Percentiles rank a stretch among this genome's conserved stretches.
Conservation (phyloP, 2,113 vertebrate species). For the Arenaria interpres region DNA sequence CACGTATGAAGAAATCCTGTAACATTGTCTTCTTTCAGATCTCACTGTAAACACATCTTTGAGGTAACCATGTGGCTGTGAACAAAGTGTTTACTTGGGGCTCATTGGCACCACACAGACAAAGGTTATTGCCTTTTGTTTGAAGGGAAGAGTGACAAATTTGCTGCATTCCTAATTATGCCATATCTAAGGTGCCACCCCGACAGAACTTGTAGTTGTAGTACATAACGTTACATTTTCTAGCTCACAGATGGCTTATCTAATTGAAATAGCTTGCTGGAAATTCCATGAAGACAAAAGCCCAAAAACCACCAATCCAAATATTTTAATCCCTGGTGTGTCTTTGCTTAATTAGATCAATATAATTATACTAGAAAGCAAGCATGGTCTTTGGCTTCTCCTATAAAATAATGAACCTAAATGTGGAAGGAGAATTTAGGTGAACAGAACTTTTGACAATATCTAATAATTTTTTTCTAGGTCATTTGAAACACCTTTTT, state of each 20-base stretch:
- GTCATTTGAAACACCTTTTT: not conserved
- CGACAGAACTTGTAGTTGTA: not conserved
- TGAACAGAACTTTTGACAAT: not conserved
- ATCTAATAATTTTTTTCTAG: not conserved
- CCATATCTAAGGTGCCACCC: not conserved
- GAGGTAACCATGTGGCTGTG: not conserved
- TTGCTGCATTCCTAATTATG: not conserved
- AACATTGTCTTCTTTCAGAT: not conserved
- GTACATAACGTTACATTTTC: not conserved
- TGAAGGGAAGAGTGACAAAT: not conserved
- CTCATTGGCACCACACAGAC: not conserved
- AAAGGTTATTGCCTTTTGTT: not conserved
- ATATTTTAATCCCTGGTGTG: not conserved
- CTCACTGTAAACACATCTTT: not conserved
- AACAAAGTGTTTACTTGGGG: not conserved
- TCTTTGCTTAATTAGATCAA: not conserved
- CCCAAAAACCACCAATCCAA: not conserved
- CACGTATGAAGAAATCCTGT: not conserved
- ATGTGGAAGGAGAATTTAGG: not conserved
- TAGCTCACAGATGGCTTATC: not conserved
- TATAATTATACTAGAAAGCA: not conserved
- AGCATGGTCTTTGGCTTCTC: not conserved
- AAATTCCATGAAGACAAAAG: not conserved
- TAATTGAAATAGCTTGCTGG: not conserved
- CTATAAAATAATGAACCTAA: not conserved